phyloP scores from a whole-genome alignment of 2,797 vertebrate species.

The Channallabes apus region DNA sequence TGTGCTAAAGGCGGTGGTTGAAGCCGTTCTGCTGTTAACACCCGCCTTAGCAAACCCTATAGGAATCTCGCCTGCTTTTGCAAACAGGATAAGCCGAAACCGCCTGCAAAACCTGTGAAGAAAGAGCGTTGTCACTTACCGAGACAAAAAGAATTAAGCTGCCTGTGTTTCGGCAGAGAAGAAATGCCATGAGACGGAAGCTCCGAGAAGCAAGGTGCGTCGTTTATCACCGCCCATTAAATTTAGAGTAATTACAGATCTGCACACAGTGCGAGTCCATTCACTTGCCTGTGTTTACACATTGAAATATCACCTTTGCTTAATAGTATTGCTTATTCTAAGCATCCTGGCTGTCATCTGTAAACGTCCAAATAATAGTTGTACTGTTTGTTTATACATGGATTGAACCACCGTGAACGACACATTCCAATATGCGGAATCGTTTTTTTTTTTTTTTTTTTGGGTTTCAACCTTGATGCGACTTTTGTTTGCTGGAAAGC shows the following conservation, averaged over 20 bases:
- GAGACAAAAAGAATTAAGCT: conserved; percentile 1
- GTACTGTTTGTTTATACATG: not conserved
- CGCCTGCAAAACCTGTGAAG: conserved; percentile 41
- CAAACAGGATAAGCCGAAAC: conserved; percentile 55
- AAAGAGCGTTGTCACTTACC: conserved; percentile 16
- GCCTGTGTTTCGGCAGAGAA: not conserved
- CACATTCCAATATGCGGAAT: not conserved
- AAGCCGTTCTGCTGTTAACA: conserved; percentile 20
- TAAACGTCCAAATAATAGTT: not conserved
- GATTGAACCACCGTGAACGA: not conserved
- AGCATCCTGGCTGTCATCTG: conserved; percentile 8
- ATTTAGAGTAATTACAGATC: conserved; percentile 36
- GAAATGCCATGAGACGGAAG: conserved; percentile 33
- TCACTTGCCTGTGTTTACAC: conserved; percentile 29
- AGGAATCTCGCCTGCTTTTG: conserved; percentile 53
- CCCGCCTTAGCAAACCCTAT: conserved; percentile 18
- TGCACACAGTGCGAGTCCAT: conserved; percentile 4
- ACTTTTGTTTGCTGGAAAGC: conserved; percentile 27
- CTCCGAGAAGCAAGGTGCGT: conserved; percentile 62
- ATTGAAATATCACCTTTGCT: conserved; percentile 14
- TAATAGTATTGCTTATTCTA: conserved; percentile 2
- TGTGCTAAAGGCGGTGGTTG: conserved; percentile 40
- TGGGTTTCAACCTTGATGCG: conserved; percentile 22
- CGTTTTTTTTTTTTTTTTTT: not conserved
- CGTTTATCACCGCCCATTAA: conserved; percentile 59